These are phyloP conservation scores for Acanthornis magna DNA, from an alignment of 2,797 vertebrate genomes.

Conservation along the genomic window DNA sequence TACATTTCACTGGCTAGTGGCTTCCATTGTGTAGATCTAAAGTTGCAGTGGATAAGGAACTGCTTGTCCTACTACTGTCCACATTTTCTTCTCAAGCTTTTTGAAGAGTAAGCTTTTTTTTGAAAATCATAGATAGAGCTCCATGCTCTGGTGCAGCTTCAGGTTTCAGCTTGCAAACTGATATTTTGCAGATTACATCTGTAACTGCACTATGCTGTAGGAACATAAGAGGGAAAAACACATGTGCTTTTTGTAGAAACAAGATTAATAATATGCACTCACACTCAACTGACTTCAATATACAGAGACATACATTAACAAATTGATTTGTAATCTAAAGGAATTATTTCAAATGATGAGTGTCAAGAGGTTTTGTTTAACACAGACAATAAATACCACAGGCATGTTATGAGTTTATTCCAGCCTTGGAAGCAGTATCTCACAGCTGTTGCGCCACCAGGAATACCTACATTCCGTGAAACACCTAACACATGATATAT, in stretches of 20 bases:
- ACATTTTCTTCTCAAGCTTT: constrained; percentile 5
- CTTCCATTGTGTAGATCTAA: not conserved
- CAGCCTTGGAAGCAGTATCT: not conserved
- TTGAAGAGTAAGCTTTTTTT: not conserved
- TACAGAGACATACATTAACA: not conserved
- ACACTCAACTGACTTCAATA: not conserved
- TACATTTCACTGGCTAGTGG: not conserved
- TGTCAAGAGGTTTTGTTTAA: not conserved
- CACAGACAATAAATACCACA: not conserved
- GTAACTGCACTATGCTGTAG: not conserved
- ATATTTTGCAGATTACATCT: not conserved
- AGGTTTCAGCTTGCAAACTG: not conserved
- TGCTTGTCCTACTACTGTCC: not conserved
- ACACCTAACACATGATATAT: not conserved
- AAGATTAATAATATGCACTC: not conserved
- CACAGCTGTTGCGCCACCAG: not conserved
- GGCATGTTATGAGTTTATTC: not conserved
- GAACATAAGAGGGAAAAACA: not conserved
- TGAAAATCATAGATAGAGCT: not conserved
- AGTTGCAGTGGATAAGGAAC: not conserved
- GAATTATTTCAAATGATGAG: not conserved
- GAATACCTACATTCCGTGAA: not conserved
- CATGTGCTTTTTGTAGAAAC: not conserved
- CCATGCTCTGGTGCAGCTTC: not conserved
- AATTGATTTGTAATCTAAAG: not conserved